Conservation (phyloP, 2,113 vertebrate genomes). For the Cricetomys ansorgei region DNA sequence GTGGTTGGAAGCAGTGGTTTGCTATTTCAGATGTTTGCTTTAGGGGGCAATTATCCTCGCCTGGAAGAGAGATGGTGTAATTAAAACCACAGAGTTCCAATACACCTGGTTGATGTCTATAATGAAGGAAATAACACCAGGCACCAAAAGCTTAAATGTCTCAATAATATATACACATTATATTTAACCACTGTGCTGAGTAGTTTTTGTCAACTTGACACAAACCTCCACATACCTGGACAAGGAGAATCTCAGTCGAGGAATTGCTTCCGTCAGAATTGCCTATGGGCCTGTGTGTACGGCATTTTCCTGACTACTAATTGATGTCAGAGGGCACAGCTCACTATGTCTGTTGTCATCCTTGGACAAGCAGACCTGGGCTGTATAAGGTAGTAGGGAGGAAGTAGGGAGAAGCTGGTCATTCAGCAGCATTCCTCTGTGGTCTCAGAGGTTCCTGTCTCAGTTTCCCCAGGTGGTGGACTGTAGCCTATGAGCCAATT, state of each 20-base stretch:
- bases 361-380: neutral
- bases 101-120: neutral
- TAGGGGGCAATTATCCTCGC: neutral
- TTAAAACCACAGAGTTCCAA: neutral
- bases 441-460: neutral
- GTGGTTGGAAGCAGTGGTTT: neutral
- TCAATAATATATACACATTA: neutral
- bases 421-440: neutral
- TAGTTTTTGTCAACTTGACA: neutral
- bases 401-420: neutral
- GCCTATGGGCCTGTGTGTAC: neutral
- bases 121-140: neutral
- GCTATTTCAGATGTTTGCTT: neutral
- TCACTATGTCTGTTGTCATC: neutral
- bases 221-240: neutral
- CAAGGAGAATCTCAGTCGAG: neutral
- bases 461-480: neutral
- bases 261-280: neutral
- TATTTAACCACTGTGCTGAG: neutral
- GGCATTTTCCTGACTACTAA: neutral
- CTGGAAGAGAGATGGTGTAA: neutral
- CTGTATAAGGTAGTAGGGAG: neutral
- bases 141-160: neutral
- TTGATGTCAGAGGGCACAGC: neutral
- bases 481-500: neutral